phyloP scores from a whole-genome alignment of 2,888 invertebrate genomes.

The Drosophila flavopinicola region DNA sequence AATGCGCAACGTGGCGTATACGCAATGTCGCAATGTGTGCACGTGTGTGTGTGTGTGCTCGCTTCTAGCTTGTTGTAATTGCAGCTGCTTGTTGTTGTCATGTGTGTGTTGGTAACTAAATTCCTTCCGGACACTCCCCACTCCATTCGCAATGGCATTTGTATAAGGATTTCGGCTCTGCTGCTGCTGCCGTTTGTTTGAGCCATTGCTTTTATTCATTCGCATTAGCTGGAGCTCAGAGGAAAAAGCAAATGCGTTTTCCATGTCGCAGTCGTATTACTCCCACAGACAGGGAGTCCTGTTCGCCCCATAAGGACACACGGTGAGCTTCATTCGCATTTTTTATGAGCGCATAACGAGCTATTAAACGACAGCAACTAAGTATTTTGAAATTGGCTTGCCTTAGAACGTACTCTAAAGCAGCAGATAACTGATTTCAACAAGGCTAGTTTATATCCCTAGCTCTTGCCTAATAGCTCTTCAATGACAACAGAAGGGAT shows the following conservation, averaged over 20 bases:
- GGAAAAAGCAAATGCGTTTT: slow-evolving; percentile 58
- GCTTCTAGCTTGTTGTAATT: slow-evolving; percentile 28
- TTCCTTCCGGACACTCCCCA: slow-evolving; percentile 31
- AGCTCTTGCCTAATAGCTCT: slow-evolving; percentile 11
- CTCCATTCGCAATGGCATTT: slow-evolving; percentile 30
- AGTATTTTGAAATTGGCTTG: slow-evolving; percentile 16
- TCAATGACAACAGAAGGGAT: neutral
- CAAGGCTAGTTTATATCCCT: slow-evolving; percentile 10
- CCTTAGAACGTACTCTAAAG: slow-evolving; percentile 7
- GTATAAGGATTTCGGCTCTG: slow-evolving; percentile 26
- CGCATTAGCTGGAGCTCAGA: slow-evolving; percentile 13
- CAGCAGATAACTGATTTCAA: slow-evolving; percentile 12
- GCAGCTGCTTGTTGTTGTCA: slow-evolving; percentile 10
- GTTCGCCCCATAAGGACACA: slow-evolving; percentile 2
- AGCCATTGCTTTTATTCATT: slow-evolving; percentile 21
- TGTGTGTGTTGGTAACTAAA: slow-evolving; percentile 52
- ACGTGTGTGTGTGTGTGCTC: neutral
- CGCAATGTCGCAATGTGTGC: slow-evolving; percentile 60
- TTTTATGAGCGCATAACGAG: slow-evolving; percentile 48
- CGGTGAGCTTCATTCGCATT: slow-evolving; percentile 10
- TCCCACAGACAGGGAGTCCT: slow-evolving; percentile 18
- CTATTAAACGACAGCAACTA: slow-evolving; percentile 33
- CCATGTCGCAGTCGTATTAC: slow-evolving; percentile 53
- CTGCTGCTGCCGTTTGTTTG: slow-evolving; percentile 4
- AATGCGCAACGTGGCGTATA: slow-evolving; percentile 70